phyloP scores from a whole-genome alignment of 2,797 vertebrate genomes.

The Argentina silus region DNA sequence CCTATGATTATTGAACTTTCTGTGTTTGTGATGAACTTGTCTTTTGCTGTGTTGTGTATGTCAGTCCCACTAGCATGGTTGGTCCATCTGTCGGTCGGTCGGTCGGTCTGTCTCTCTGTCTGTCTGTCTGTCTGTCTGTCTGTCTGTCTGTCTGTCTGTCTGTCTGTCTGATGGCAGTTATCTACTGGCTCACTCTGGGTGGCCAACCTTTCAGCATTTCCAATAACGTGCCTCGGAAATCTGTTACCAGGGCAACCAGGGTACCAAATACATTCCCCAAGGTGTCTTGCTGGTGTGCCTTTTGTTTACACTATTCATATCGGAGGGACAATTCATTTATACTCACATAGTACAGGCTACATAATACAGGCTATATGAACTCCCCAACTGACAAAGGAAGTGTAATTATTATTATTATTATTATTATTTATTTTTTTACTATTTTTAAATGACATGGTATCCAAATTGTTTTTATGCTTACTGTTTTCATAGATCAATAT shows the following conservation, averaged over 20 bases:
- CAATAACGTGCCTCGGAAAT: constrained; percentile 77
- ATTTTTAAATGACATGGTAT: not conserved
- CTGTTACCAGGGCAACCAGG: constrained; percentile 85
- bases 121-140: constrained; percentile 34
- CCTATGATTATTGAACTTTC: constrained; percentile 20
- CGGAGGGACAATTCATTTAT: constrained; percentile 44
- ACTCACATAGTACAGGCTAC: constrained; percentile 9
- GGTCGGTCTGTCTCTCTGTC: constrained; percentile 12
- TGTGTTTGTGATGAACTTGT: not conserved
- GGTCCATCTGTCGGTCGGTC: constrained; percentile 24
- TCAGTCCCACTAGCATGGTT: not conserved
- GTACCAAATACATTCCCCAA: constrained; percentile 75
- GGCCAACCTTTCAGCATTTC: constrained; percentile 78
- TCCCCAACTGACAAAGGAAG: constrained; percentile 36
- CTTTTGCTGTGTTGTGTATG: constrained; percentile 19
- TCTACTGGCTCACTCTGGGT: constrained; percentile 70
- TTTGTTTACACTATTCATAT: constrained; percentile 76
- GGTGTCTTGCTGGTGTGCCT: constrained; percentile 64
- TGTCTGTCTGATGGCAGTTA: constrained; percentile 53
- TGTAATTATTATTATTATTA: too few relatives aligned
- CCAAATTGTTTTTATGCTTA: not conserved
- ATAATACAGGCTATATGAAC: constrained; percentile 29
- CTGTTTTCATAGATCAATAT: not conserved
- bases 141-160: not conserved
- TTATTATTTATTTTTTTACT: not conserved